Base-by-base conservation (phyloP, 2,888 invertebrate species). In the Drosophila nigricruria region DNA sequence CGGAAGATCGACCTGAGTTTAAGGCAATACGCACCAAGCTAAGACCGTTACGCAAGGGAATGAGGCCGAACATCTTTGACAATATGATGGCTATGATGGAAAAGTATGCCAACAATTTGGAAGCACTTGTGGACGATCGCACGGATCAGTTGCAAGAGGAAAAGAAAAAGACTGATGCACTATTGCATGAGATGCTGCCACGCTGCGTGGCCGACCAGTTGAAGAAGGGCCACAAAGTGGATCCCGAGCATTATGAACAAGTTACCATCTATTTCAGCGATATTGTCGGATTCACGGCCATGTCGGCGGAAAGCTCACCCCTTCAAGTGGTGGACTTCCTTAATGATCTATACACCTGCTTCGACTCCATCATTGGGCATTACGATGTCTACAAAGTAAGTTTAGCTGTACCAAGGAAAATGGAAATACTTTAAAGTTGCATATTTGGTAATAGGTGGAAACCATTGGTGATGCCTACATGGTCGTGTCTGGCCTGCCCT, bases 11-110 rank as follows among this genome's bases (percentile, higher is more conserved):
- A 2, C 98, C 97, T 0, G 98, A 98, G 91, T 97, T 98, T 90
- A 96, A 97, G 90, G 94, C 95, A 20, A 95, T 98, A 64, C 94
- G 97, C 34, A 94, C 96, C 20, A 95, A 95, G 79, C 93, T 98
- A 36, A 94, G 98, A 45, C 97, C 97, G 0, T 93, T 98, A 65
- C 94, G 97, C 61, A 96, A 97, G 91, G 98, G 98, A 91, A 96
- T 98, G 98, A 97, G 97, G 93, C 96, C 97, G 20, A 98, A 98
- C 93, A 98, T 99, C 86, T 97, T 98, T 88, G 99, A 99, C 93
- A 98, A 98, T 91, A 98, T 99, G 98, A 97, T 98, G 95, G 96
- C 97, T 0, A 98, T 98, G 95, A 98, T 99, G 98, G 98, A 98
- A 92, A 98, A 98, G 91, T 98, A 99, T 91, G 98, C 98, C 14